Base-by-base conservation (phyloP, 2,797 vertebrate species). In the Semotilus atromaculatus region DNA sequence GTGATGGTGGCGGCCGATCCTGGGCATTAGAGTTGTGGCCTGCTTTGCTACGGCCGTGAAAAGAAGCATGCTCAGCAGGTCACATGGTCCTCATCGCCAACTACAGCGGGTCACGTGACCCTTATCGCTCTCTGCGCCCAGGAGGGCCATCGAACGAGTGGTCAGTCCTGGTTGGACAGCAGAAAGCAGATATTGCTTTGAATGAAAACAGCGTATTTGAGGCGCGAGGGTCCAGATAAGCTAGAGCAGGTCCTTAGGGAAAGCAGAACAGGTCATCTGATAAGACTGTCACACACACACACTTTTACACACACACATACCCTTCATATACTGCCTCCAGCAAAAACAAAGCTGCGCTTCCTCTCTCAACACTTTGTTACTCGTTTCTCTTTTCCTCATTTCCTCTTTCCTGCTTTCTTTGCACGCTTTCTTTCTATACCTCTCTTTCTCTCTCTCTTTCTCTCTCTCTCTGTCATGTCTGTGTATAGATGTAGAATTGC, bases 1-100 rank as follows among this genome's bases (percentile, higher is more conserved):
- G 16, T 18, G 34, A 51, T 48, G 85, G 66, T 62, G 19, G 23
- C 91, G 91, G 90, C 68, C 85, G 87, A 88, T 92, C 92, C 91
- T 89, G 73, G 73, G 88, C 88, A 82, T 81, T 80, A 73, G 87
- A 89, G 91, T 88, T 90, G 90, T 93, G 90, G 91, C 91, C 90
- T 90, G 90, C 87, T 93, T 94, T 92, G 90, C 89, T 92, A 88
- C 31, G 58, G 87, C 80, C 90, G 7, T 86, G 87, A 48, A 73
- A 89, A 88, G 89, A 91, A 93, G 92, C 91, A 83, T 90, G 92
- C 90, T 93, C 90, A 91, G 85, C 90, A 90, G 86, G 88, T 86
- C 83, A 77, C 68, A 38, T 21, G 43, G 26, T 58, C 77, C 43
- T 62, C 79, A 53, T 60, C 5, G 8, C 67, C n/a, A 60, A 40